Conservation (phyloP, 2,113 vertebrate genomes). For the Hemiprocne comata region DNA sequence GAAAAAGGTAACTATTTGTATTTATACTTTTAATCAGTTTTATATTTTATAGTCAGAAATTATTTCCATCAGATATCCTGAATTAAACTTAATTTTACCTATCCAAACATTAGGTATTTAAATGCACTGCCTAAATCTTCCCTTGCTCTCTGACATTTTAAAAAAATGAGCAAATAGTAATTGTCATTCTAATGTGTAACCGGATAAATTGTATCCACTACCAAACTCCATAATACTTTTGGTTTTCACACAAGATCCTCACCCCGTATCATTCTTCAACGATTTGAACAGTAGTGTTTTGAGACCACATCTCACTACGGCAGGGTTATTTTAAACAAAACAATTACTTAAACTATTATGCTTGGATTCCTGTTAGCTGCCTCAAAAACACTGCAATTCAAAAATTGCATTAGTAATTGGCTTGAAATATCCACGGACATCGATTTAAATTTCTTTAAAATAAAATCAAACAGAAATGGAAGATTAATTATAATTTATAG, state of each 20-base stretch:
- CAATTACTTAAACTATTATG: neutral
- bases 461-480: neutral
- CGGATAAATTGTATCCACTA: neutral
- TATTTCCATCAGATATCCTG: neutral
- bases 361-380: neutral
- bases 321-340: neutral
- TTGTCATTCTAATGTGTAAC: neutral
- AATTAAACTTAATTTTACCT: neutral
- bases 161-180: neutral
- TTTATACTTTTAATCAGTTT: neutral
- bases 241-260: neutral
- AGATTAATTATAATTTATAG: constrained; percentile 3
- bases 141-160: neutral
- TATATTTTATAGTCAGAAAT: neutral
- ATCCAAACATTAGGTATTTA: neutral
- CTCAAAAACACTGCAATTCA: neutral
- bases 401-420: neutral
- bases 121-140: neutral
- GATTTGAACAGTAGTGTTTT: neutral
- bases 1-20: neutral
- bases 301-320: neutral
- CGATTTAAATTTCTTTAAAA: neutral
- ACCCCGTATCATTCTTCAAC: neutral
- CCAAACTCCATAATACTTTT: neutral
- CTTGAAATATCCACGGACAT: neutral